Evolutionary conservation across 92 coral and sea anemone species (phyloP).

Genomic region (Parazoanthus darwini): DNA sequence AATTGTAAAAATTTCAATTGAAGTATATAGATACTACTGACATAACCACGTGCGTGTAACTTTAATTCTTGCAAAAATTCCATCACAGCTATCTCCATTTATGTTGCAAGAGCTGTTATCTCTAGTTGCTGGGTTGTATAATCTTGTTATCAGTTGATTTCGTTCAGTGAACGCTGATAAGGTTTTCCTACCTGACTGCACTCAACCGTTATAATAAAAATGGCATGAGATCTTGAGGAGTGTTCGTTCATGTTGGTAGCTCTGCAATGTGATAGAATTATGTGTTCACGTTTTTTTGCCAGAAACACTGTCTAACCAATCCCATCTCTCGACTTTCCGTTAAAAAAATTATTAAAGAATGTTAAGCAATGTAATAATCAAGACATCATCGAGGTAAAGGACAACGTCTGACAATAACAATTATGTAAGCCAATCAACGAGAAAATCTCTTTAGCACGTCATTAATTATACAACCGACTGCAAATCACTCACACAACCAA

Average conservation of each 20-base stretch:
- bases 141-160: too few relatives aligned
- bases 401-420: too few relatives aligned
- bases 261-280: slow-evolving; percentile 49
- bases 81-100: not conserved
- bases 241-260: slow-evolving; percentile 99
- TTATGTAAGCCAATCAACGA: too few relatives aligned
- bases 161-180: not conserved
- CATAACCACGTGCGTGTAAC: too few relatives aligned
- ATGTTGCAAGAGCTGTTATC: not conserved
- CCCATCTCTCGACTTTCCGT: too few relatives aligned
- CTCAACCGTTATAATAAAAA: slow-evolving; percentile 92
- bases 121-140: not conserved
- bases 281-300: not conserved
- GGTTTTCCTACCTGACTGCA: slow-evolving; percentile 83
- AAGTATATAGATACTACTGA: too few relatives aligned
- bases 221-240: slow-evolving; percentile 98
- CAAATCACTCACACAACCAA: slow-evolving; percentile 75
- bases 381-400: too few relatives aligned
- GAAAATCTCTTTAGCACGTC: not conserved
- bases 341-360: too few relatives aligned
- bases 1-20: too few relatives aligned
- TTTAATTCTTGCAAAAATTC: too few relatives aligned
- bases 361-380: too few relatives aligned
- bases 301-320: not conserved
- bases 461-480: not conserved